Percentiles rank a stretch among this genome's conserved stretches.
phyloP scores from a whole-genome alignment of 2,797 vertebrate species.

The Emydoidea blandingii region DNA sequence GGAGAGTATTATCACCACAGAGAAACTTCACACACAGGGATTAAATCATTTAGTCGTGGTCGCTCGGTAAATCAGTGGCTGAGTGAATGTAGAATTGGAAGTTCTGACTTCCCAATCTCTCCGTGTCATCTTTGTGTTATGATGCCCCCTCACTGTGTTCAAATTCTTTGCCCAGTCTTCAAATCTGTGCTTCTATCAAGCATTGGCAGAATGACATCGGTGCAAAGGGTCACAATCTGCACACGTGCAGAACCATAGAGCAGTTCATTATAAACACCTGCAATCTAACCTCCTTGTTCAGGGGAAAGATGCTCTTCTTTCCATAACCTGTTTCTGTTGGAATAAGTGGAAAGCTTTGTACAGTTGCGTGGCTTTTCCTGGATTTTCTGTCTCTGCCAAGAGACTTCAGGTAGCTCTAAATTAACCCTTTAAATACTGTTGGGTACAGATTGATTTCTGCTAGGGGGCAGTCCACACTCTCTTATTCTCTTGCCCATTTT shows the following conservation, averaged over 20 bases:
- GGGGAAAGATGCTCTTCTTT: background rate
- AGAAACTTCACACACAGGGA: background rate
- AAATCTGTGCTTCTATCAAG: background rate
- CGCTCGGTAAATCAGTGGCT: background rate
- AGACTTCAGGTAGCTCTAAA: background rate
- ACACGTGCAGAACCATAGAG: fast-evolving
- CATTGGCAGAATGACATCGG: background rate
- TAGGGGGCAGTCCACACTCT: background rate
- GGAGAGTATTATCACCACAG: background rate
- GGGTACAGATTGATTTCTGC: background rate
- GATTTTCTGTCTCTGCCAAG: background rate
- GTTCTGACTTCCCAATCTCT: background rate
- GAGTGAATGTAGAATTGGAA: background rate
- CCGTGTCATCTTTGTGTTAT: background rate
- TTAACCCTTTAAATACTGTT: background rate
- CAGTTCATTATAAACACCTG: background rate
- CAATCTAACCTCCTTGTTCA: background rate
- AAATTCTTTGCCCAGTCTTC: background rate
- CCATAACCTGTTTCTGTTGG: background rate
- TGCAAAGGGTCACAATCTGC: background rate
- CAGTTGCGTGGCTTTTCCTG: background rate
- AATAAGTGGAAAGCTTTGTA: background rate
- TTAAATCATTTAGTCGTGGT: background rate
- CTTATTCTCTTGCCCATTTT: background rate
- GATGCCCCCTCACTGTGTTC: background rate